phyloP scores from a whole-genome alignment of 1,140 invertebrate genomes.

The Dendroctonus valens region DNA sequence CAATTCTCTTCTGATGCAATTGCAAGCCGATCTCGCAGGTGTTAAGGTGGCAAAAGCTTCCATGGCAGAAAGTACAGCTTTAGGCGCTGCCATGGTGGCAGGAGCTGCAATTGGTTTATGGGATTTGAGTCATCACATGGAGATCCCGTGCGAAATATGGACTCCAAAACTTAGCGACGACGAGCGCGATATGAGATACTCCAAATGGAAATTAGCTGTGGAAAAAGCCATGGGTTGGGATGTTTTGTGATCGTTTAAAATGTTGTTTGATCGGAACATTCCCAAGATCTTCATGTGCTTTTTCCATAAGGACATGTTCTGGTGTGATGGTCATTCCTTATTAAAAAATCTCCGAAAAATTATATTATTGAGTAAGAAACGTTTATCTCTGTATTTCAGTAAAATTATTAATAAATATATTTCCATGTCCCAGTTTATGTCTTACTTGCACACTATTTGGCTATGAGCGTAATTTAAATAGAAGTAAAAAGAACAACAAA shows the following conservation, averaged over 20 bases:
- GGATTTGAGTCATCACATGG: constrained; percentile 40
- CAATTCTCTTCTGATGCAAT: constrained; percentile 83
- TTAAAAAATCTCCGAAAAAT: no score
- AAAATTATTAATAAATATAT: no score
- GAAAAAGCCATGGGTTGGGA: constrained; percentile 79
- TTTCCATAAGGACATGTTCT: no score
- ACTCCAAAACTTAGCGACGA: constrained; percentile 69
- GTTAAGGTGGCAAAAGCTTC: constrained; percentile 81
- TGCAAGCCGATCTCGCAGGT: constrained; percentile 87
- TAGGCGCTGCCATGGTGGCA: constrained; percentile 91
- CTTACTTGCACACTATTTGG: no score
- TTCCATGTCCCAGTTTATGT: no score
- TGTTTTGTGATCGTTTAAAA: constrained; percentile 10
- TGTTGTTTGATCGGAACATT: no score
- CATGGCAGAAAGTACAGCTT: constrained; percentile 88
- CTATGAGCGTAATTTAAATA: no score
- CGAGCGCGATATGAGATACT: constrained; percentile 78
- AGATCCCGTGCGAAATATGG: constrained; percentile 75
- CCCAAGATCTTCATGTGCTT: no score
- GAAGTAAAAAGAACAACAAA: no score
- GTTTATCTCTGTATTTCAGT: no score
- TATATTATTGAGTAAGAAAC: no score
- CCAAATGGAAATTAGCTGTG: constrained; percentile 84
- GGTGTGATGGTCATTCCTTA: no score
- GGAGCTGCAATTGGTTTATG: constrained; percentile 73